Evolutionary conservation across 1,140 invertebrate species (phyloP).

Genomic region (Popillia japonica): DNA sequence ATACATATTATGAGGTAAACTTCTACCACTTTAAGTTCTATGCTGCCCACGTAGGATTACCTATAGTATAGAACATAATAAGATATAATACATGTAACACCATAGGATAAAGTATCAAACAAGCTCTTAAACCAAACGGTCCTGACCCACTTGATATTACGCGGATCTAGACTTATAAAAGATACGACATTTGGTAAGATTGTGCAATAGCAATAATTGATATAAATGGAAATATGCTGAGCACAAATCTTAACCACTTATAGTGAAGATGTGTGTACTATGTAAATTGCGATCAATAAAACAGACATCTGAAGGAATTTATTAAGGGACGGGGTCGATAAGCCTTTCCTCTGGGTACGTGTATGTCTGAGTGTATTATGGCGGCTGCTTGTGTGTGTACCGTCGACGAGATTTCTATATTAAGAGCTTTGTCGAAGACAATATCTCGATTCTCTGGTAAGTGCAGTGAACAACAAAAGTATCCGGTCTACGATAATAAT

Average conservation of each 20-base stretch:
- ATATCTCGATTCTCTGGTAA: constrained; percentile 3
- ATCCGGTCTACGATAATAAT: background rate
- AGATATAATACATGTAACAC: background rate
- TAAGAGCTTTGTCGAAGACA: constrained; percentile 29
- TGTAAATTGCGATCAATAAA: constrained; percentile 35
- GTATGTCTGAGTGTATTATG: background rate
- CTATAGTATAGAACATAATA: background rate
- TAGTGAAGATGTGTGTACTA: constrained; percentile 33
- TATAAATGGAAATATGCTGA: constrained; percentile 26
- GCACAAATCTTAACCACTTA: constrained; percentile 20
- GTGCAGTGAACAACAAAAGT: background rate
- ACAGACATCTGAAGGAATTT: constrained; percentile 18
- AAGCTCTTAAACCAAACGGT: background rate
- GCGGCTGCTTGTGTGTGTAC: background rate
- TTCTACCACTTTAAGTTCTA: background rate
- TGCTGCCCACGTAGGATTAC: background rate
- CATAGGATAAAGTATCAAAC: background rate
- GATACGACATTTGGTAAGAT: constrained; percentile 10
- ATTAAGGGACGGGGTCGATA: constrained; percentile 27
- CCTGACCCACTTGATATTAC: constrained; percentile 16
- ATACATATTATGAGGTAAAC: too few relatives aligned
- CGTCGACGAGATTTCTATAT: constrained; percentile 26
- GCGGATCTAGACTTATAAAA: constrained; percentile 12
- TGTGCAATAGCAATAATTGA: constrained; percentile 35
- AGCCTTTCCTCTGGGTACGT: constrained; percentile 16